phyloP scores from a whole-genome alignment of 2,888 invertebrate species.

The Seira sanloemensis region DNA sequence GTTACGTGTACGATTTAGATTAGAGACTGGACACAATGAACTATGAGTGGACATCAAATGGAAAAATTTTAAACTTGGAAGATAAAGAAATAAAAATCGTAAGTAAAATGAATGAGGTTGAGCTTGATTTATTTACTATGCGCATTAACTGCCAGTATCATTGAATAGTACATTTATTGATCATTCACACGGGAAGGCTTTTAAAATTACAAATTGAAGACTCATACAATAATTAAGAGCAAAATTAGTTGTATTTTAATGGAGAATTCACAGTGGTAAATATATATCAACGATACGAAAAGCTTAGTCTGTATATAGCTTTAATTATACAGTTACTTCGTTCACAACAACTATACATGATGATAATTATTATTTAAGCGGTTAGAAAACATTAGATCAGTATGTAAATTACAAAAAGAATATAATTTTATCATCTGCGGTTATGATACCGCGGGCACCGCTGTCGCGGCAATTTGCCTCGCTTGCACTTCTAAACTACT shows the following conservation, averaged over 20 bases:
- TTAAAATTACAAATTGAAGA: too few relatives aligned
- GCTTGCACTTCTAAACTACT: constrained; percentile 58
- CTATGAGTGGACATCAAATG: neutral
- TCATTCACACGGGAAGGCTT: too few relatives aligned
- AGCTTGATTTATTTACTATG: neutral
- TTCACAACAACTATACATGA: neutral
- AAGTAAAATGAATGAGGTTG: neutral
- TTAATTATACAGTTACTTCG: neutral
- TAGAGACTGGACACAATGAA: neutral
- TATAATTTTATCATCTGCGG: too few relatives aligned
- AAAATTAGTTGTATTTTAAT: too few relatives aligned
- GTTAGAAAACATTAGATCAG: too few relatives aligned
- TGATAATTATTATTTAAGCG: neutral
- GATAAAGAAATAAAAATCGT: neutral
- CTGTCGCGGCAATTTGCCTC: constrained; percentile 48
- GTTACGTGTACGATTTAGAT: neutral
- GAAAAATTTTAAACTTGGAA: neutral
- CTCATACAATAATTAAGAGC: too few relatives aligned
- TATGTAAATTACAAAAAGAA: too few relatives aligned
- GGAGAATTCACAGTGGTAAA: neutral
- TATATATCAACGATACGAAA: neutral
- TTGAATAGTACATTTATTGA: too few relatives aligned
- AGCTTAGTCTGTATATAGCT: neutral
- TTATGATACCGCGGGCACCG: constrained; percentile 28
- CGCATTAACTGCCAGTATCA: too few relatives aligned